phyloP scores from a whole-genome alignment of 2,888 invertebrate species.

The Nephrotoma flavescens region DNA sequence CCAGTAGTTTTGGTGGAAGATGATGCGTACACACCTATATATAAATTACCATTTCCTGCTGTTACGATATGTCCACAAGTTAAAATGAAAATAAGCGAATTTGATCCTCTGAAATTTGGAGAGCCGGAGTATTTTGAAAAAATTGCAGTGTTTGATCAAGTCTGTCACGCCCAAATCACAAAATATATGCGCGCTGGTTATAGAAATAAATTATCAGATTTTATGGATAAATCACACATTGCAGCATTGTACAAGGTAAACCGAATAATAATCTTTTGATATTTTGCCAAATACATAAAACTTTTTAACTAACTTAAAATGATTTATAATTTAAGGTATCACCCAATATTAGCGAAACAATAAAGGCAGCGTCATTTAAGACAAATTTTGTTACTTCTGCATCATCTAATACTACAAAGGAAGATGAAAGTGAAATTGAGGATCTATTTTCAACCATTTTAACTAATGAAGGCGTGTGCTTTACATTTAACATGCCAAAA shows the following conservation, averaged over 20 bases:
- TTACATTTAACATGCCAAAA: not conserved
- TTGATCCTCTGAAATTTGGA: not conserved
- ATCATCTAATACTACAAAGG: too few species aligned
- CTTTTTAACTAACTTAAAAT: too few species aligned
- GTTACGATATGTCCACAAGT: not conserved
- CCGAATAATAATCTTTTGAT: too few species aligned
- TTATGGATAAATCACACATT: not conserved
- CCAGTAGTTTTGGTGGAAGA: not conserved
- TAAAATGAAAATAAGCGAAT: not conserved
- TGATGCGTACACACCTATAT: not conserved
- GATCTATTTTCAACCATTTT: not conserved
- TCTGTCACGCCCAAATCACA: too few species aligned
- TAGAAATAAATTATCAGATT: not conserved
- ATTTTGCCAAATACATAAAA: too few species aligned
- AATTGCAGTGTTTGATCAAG: too few species aligned
- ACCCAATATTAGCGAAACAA: too few species aligned
- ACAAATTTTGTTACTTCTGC: not conserved
- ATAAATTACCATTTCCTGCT: not conserved
- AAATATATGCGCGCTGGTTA: too few species aligned
- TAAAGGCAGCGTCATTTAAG: not conserved
- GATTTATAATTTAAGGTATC: too few species aligned
- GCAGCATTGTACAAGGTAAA: not conserved
- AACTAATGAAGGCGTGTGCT: not conserved
- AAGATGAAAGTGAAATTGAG: too few species aligned
- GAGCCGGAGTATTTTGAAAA: too few species aligned